Evolutionary conservation across 2,113 vertebrate species (phyloP).

Genomic region (Megatriorchis doriae): DNA sequence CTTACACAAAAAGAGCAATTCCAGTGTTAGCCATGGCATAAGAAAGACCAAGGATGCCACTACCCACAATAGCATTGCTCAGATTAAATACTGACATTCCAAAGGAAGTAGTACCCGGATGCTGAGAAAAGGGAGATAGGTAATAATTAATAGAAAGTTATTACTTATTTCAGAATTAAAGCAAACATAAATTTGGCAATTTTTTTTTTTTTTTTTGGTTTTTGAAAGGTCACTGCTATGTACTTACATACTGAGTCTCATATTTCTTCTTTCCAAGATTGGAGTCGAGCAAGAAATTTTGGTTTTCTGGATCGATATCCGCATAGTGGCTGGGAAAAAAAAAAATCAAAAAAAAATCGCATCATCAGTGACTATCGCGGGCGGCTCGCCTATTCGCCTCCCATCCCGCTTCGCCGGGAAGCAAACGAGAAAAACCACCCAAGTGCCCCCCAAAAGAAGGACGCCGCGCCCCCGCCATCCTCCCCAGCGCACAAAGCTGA

Average conservation of each 20-base stretch:
- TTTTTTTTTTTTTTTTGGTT: neutral
- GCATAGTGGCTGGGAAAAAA: slow-evolving; percentile 75
- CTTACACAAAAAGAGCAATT: slow-evolving; percentile 98
- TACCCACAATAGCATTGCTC: slow-evolving; percentile 99
- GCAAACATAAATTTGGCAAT: neutral
- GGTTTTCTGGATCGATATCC: slow-evolving; percentile 89
- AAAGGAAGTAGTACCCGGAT: slow-evolving; percentile 92
- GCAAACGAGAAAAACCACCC: neutral
- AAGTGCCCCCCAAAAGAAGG: neutral
- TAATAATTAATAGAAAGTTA: slow-evolving; percentile 21
- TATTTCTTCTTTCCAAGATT: slow-evolving; percentile 91
- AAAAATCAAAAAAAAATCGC: neutral
- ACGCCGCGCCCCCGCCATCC: neutral
- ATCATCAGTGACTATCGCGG: neutral
- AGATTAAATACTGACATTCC: slow-evolving; percentile 99
- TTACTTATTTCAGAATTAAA: slow-evolving; percentile 6
- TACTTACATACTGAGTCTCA: slow-evolving; percentile 94
- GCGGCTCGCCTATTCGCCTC: accelerated
- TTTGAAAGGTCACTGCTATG: neutral
- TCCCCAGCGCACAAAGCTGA: neutral
- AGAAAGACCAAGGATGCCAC: slow-evolving; percentile 94
- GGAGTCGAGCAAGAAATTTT: slow-evolving; percentile 90
- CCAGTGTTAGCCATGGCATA: slow-evolving; percentile 99
- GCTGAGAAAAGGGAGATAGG: slow-evolving; percentile 72
- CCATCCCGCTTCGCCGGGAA: neutral